Evolutionary conservation across 2,113 vertebrate species (phyloP), one percentile per base, ranked within the genome.

Genomic region (Lophius piscatorius): DNA sequence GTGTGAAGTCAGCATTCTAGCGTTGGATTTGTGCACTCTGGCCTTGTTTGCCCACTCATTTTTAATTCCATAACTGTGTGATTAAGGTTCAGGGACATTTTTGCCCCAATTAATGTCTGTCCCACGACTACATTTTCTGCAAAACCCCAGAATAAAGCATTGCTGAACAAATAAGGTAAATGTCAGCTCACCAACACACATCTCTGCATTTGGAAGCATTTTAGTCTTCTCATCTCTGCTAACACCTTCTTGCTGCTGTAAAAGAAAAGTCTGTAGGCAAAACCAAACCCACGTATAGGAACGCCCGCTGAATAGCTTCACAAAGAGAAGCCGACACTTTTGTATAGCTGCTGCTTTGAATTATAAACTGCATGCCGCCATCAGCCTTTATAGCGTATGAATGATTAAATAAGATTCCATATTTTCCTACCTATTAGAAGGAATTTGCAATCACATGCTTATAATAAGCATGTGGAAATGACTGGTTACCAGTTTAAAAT

Each of bases 71-170:
- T 20, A 33, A 74, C 45, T 58, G 45, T 70, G 46, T 50, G 70
- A 83, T 82, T 83, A 78, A 69, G 41, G 82, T 85, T 76, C 78
- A 83, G 75, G 63, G 76, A 70, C 70, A 81, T 73, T 81, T 70
- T 42, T 70, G 63, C 22, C 10, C 66, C 47, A 64, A 75, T 75
- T n/a, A n/a, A n/a, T 87, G 56, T 67, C 63, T 48, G 52, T 65
- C 55, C 47, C 23, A 59, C n/a, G 26, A 50, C 69, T 72, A 56
- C 65, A 50, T 57, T 75, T 62, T 61, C 68, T 48, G 62, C 48
- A 68, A 63, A 74, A 80, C 39, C 76, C 72, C 75, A 69, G 60
- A 44, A 79, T 55, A 35, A 62, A 51, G 33, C 56, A 31, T 46
- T 29, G 58, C 18, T 41, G 41, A 49, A 9, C n/a, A 0, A 33